Conservation (phyloP, 2,113 vertebrate genomes). For the Seriola dumerili region DNA sequence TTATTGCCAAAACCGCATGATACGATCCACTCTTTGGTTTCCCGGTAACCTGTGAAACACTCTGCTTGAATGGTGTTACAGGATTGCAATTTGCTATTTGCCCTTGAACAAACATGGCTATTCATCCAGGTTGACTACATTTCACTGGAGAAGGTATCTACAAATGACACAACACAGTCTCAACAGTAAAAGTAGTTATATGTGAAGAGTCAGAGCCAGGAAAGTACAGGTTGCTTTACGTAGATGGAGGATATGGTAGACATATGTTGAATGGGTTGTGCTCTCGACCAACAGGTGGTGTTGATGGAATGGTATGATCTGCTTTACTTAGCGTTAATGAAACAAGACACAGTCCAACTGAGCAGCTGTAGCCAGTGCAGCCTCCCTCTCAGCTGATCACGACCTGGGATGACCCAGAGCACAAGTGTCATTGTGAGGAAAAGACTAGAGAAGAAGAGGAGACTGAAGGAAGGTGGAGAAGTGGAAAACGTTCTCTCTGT, state of each 20-base stretch:
- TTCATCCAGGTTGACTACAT: conserved; percentile 51
- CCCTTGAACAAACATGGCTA: conserved; percentile 58
- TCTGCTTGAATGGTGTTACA: conserved; percentile 61
- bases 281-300: conserved; percentile 67
- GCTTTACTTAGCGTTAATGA: conserved; percentile 68
- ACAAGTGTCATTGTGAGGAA: conserved; percentile 19
- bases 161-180: conserved; percentile 64
- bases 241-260: conserved; percentile 42
- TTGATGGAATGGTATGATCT: conserved; percentile 71
- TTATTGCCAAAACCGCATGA: conserved; percentile 40
- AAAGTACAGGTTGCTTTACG: conserved; percentile 65
- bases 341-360: conserved; percentile 67
- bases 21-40: conserved; percentile 56
- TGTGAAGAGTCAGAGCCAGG: conserved; percentile 49
- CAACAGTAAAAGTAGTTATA: conserved; percentile 56
- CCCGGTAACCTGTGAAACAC: conserved; percentile 63
- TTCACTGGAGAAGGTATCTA: conserved; percentile 46
- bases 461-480: neutral
- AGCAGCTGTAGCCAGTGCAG: conserved; percentile 60
- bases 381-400: conserved; percentile 49
- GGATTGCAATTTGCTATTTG: conserved; percentile 71
- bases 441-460: conserved; percentile 38
- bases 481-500: neutral
- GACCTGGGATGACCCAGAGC: conserved; percentile 62
- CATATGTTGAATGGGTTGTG: conserved; percentile 48